phyloP scores from a whole-genome alignment of 1,140 invertebrate species.

The Aphelinus certus region DNA sequence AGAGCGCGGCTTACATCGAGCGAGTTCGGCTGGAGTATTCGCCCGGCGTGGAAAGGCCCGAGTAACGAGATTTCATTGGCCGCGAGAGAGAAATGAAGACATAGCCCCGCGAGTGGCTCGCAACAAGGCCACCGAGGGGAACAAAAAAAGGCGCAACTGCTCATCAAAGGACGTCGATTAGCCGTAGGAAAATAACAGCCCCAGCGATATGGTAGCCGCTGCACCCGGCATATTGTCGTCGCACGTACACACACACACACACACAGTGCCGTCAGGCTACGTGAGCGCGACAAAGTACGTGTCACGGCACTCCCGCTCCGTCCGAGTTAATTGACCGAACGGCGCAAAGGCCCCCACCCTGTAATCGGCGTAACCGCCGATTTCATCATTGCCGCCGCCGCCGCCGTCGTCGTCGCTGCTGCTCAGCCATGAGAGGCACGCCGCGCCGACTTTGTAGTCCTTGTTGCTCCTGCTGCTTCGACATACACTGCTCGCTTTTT shows the following conservation, averaged over 20 bases:
- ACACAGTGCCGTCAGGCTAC: conserved; percentile 52
- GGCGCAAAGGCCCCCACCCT: conserved; percentile 34
- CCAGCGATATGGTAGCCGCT: background rate
- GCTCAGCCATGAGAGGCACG: too few species aligned
- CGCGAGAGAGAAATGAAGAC: conserved; percentile 17
- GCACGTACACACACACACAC: background rate
- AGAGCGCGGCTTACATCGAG: background rate
- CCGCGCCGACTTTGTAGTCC: too few species aligned
- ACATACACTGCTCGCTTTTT: too few species aligned
- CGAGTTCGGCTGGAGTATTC: background rate
- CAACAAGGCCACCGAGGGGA: too few species aligned
- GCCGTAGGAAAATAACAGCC: conserved; percentile 19
- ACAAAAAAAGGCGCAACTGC: conserved; percentile 9
- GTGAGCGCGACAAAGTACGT: conserved; percentile 61
- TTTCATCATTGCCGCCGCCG: conserved; percentile 49
- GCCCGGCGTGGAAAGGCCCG: conserved; percentile 7
- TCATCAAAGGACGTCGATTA: conserved; percentile 25
- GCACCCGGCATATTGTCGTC: background rate
- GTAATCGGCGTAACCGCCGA: conserved; percentile 48
- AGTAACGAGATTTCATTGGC: conserved; percentile 31
- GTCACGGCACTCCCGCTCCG: conserved; percentile 62
- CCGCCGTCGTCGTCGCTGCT: background rate
- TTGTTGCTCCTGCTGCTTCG: too few species aligned
- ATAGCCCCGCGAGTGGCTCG: background rate
- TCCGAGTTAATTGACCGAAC: conserved; percentile 57